phyloP scores from a whole-genome alignment of 2,113 vertebrate genomes.

The Apodemus speciosus region DNA sequence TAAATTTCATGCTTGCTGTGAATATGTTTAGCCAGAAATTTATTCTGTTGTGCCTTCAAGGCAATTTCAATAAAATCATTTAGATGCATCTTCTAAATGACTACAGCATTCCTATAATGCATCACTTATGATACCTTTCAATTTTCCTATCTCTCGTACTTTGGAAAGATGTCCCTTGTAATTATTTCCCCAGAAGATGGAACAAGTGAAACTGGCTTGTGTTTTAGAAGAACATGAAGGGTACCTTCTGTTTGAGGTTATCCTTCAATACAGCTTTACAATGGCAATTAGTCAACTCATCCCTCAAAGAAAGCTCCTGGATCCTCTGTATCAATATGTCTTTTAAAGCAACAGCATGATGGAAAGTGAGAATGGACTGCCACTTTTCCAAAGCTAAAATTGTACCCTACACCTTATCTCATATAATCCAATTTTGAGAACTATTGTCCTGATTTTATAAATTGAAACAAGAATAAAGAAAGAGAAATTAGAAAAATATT shows the following conservation, averaged over 20 bases:
- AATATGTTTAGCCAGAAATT: neutral
- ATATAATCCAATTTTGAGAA: neutral
- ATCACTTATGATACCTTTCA: neutral
- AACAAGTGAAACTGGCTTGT: neutral
- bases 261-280: neutral
- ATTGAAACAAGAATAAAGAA: neutral
- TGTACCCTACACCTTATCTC: neutral
- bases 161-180: neutral
- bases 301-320: neutral
- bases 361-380: neutral
- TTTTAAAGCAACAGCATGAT: neutral
- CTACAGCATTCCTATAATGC: neutral
- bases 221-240: neutral
- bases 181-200: neutral
- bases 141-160: neutral
- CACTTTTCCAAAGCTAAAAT: neutral
- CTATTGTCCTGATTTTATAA: neutral
- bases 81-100: neutral
- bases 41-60: neutral
- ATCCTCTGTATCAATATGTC: neutral
- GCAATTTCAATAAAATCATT: neutral
- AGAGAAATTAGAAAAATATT: constrained; percentile 11
- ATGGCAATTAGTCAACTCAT: neutral
- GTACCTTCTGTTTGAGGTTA: neutral
- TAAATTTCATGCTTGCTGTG: neutral